Conservation (phyloP, 2,113 vertebrate species). For the Chrysemys picta region DNA sequence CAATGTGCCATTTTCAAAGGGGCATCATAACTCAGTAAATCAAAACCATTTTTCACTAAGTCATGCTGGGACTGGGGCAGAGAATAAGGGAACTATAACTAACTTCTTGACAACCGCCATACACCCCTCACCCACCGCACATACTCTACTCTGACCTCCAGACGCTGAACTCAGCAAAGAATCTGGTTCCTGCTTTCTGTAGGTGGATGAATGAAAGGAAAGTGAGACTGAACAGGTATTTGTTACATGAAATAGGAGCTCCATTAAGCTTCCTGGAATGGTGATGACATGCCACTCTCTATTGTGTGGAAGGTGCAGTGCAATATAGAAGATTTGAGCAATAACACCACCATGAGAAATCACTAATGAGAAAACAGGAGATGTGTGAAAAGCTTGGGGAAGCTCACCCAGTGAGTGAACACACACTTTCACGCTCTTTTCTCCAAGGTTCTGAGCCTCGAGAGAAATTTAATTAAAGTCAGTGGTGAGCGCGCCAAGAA, state of each 20-base stretch:
- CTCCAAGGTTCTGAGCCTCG: not conserved
- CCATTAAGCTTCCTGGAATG: not conserved
- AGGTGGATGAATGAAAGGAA: not conserved
- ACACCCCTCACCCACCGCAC: no score
- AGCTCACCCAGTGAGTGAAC: not conserved
- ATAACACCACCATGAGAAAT: not conserved
- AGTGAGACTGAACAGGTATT: not conserved
- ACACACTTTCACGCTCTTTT: not conserved
- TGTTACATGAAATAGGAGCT: not conserved
- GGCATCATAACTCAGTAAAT: not conserved
- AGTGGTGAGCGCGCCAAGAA: not conserved
- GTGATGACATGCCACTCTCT: not conserved
- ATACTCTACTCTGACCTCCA: not conserved
- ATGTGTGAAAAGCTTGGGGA: not conserved
- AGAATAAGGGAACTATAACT: not conserved
- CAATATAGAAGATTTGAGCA: not conserved
- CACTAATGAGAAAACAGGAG: not conserved
- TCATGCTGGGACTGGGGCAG: not conserved
- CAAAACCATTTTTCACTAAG: not conserved
- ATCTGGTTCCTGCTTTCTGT: not conserved
- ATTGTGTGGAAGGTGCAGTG: not conserved
- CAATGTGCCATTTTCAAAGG: not conserved
- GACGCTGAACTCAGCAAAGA: not conserved
- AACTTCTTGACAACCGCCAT: not conserved
- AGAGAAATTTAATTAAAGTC: not conserved